These are phyloP conservation scores for Miltochrista miniata DNA, from an alignment of 2,888 invertebrate genomes.

Conservation along the genomic window DNA sequence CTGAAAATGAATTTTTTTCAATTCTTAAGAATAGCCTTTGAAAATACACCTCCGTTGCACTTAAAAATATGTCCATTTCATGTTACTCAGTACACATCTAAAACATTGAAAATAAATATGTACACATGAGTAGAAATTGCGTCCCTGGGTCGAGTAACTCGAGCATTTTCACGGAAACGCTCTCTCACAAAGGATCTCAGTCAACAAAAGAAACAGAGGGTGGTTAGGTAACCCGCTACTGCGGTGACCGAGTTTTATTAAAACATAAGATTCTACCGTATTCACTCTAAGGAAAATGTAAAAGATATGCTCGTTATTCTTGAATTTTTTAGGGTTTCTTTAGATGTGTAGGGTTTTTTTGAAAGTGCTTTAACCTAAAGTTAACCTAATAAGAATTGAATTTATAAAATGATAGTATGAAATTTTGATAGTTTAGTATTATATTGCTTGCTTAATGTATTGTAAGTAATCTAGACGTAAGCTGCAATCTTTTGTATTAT, in stretches of 20 bases:
- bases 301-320: slow-evolving; percentile 4
- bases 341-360: neutral
- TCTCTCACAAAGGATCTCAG: slow-evolving; percentile 46
- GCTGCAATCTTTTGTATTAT: too few species aligned
- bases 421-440: too few species aligned
- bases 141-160: slow-evolving; percentile 14
- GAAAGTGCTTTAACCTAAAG: too few species aligned
- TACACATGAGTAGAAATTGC: slow-evolving; percentile 7
- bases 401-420: too few species aligned
- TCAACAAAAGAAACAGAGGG: slow-evolving; percentile 49
- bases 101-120: neutral
- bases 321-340: slow-evolving; percentile 3
- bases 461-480: too few species aligned
- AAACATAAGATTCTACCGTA: slow-evolving; percentile 4
- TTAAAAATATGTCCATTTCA: neutral
- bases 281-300: slow-evolving; percentile 1
- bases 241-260: slow-evolving; percentile 19
- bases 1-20: too few species aligned
- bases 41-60: too few species aligned
- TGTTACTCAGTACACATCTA: neutral
- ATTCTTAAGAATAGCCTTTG: too few species aligned
- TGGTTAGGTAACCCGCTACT: slow-evolving; percentile 25
- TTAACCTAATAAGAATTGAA: too few species aligned
- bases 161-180: slow-evolving; percentile 42
- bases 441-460: too few species aligned